Conservation (phyloP, 2,113 vertebrate genomes). For the Noturus placidus region DNA sequence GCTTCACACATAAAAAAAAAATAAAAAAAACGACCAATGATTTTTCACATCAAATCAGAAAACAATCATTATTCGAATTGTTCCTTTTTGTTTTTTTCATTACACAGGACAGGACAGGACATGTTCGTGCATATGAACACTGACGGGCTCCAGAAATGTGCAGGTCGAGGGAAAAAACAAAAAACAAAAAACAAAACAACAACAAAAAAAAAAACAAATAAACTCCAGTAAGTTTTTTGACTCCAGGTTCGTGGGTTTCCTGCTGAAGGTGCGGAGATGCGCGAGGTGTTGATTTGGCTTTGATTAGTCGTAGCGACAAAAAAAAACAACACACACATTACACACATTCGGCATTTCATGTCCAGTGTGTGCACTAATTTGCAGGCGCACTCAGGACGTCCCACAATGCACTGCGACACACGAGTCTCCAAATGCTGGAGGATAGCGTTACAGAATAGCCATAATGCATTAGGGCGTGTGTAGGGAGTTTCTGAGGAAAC, state of each 20-base stretch:
- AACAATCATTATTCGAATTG: conserved; percentile 56
- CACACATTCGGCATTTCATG: background rate
- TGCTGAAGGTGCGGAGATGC: conserved; percentile 65
- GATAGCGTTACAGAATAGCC: background rate
- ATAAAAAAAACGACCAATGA: conserved; percentile 55
- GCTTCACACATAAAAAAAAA: conserved; percentile 53
- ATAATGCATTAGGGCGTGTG: background rate
- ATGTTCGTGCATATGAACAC: conserved; percentile 76
- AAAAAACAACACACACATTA: background rate
- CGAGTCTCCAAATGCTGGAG: background rate
- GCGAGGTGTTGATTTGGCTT: conserved; percentile 57
- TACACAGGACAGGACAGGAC: conserved; percentile 74
- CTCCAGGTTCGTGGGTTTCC: conserved; percentile 73
- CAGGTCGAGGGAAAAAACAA: conserved; percentile 47
- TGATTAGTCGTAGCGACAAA: conserved; percentile 48
- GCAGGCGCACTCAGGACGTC: background rate
- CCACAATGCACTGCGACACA: background rate
- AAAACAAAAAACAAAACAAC: conserved; percentile 49
- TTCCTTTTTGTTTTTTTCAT: conserved; percentile 65
- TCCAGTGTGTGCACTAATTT: background rate
- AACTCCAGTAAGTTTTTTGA: conserved; percentile 59
- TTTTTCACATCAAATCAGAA: conserved; percentile 63
- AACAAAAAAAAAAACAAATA: conserved; percentile 45
- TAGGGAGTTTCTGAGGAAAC: background rate
- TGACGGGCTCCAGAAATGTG: conserved; percentile 66